These are phyloP conservation scores for Mimumesa dahlbomi DNA, from an alignment of 2,888 invertebrate species.

Conservation along the genomic window DNA sequence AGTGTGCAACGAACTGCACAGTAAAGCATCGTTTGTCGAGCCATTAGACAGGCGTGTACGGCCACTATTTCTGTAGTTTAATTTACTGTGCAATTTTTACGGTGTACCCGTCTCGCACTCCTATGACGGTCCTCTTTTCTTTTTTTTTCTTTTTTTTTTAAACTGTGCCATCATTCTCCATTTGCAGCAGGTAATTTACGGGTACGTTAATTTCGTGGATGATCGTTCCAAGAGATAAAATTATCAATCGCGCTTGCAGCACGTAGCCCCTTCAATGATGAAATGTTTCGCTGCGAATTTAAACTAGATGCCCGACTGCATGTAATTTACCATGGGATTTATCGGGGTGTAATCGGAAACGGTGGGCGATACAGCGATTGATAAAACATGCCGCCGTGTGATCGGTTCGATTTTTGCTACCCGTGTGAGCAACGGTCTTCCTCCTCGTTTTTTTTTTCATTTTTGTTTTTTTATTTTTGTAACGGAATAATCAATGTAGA, in stretches of 20 bases:
- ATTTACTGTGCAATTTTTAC: constrained; percentile 64
- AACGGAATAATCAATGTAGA: not conserved
- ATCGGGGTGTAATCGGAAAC: constrained; percentile 36
- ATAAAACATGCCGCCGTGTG: constrained; percentile 29
- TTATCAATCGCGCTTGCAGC: constrained; percentile 41
- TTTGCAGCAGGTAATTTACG: constrained; percentile 32
- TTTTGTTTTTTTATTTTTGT: too few species aligned
- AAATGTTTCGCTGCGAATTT: constrained; percentile 36
- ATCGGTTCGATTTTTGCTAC: not conserved
- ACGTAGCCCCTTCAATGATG: constrained; percentile 22
- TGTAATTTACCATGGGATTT: constrained; percentile 45
- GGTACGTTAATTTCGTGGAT: constrained; percentile 39
- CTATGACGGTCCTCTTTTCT: not conserved
- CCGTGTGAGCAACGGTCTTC: not conserved
- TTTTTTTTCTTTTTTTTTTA: not conserved
- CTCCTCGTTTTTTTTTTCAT: too few species aligned
- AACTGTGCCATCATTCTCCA: constrained; percentile 10
- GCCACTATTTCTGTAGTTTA: constrained; percentile 59
- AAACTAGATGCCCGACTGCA: constrained; percentile 36
- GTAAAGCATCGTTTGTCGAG: constrained; percentile 62
- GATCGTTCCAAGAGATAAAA: constrained; percentile 47
- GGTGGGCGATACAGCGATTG: constrained; percentile 32
- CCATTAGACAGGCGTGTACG: constrained; percentile 56
- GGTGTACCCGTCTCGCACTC: constrained; percentile 10
- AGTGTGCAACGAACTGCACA: constrained; percentile 45